phyloP scores from a whole-genome alignment of 2,797 vertebrate genomes.

The Hoplostethus atlanticus region DNA sequence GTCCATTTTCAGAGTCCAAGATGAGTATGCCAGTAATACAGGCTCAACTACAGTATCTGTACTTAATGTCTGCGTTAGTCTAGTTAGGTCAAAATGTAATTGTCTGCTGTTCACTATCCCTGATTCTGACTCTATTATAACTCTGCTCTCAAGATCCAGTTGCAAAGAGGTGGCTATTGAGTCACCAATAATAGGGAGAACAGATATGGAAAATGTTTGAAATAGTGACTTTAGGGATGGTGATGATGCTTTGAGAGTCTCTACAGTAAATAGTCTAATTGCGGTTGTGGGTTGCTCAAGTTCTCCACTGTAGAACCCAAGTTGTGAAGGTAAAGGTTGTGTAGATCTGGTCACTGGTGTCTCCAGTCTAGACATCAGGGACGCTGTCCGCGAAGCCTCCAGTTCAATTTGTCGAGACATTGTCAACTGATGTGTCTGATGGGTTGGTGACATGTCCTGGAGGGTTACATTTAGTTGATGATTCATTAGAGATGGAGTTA shows the following conservation, averaged over 20 bases:
- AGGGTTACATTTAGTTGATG: conserved; percentile 28
- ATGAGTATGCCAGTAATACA: not conserved
- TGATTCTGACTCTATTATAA: not conserved
- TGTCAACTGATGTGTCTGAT: conserved; percentile 9
- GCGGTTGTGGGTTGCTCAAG: not conserved
- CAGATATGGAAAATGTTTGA: not conserved
- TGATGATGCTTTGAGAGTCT: not conserved
- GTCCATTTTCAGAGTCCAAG: not conserved
- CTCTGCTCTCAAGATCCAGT: not conserved
- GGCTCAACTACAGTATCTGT: not conserved
- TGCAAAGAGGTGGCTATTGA: not conserved
- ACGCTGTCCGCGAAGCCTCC: conserved; percentile 16
- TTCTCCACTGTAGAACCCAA: not conserved
- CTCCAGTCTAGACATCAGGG: not conserved
- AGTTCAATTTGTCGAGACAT: conserved; percentile 30
- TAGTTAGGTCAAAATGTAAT: not conserved
- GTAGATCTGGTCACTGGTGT: not conserved
- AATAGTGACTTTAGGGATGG: not conserved
- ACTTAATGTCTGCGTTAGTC: not conserved
- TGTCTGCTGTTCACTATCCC: not conserved
- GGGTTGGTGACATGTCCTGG: conserved; percentile 30
- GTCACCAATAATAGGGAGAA: not conserved
- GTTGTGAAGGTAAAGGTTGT: conserved; percentile 17
- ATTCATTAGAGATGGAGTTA: conserved; percentile 17
- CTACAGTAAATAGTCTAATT: not conserved